A percentile compares a stretch with the other conserved stretches of the same genome.
phyloP scores from a whole-genome alignment of 2,888 invertebrate genomes.

The Iselma pallidipennis region DNA sequence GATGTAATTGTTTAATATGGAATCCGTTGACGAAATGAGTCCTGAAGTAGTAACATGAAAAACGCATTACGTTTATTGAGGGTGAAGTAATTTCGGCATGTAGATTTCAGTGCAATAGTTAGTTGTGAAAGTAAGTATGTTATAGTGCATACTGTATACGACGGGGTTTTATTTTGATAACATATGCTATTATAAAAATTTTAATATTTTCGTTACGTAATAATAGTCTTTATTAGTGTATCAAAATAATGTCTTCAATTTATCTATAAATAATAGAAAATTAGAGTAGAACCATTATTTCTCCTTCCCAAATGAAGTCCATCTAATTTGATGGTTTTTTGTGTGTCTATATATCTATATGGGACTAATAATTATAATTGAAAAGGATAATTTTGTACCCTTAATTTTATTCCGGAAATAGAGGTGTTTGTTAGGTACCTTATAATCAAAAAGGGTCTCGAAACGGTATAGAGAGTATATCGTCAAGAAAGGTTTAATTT shows the following conservation, averaged over 20 bases:
- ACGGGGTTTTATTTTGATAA: too few species aligned
- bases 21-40: background rate
- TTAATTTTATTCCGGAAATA: background rate
- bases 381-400: background rate
- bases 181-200: too few species aligned
- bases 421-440: background rate
- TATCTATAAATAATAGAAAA: too few species aligned
- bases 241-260: too few species aligned
- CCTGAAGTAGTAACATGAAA: slow-evolving; percentile 14
- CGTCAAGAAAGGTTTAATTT: slow-evolving; percentile 1
- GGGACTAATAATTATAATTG: background rate
- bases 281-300: too few species aligned
- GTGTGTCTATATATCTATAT: background rate
- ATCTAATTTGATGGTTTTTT: too few species aligned
- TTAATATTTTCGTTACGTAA: too few species aligned
- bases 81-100: slow-evolving; percentile 1
- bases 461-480: background rate
- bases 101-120: slow-evolving; percentile 14
- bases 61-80: slow-evolving; percentile 14
- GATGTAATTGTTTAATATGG: slow-evolving; percentile 14
- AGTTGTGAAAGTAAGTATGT: background rate
- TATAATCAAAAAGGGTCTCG: background rate
- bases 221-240: too few species aligned
- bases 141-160: too few species aligned
- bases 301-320: too few species aligned